Percentiles rank a stretch among this genome's conserved stretches.
phyloP scores from a whole-genome alignment of 23 tunicate genomes.

The Botrylloides violaceus region DNA sequence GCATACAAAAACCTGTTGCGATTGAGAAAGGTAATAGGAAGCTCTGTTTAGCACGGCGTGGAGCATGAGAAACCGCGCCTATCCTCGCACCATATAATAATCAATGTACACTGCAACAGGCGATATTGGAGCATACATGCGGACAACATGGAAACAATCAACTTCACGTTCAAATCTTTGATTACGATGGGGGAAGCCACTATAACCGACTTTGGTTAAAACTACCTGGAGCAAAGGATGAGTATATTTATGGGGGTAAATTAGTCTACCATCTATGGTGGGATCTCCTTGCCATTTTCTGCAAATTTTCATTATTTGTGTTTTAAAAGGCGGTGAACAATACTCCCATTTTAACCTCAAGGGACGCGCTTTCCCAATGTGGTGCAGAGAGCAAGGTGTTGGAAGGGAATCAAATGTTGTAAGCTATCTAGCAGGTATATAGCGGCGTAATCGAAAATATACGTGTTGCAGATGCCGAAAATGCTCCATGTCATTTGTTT shows the following conservation, averaged over 20 bases:
- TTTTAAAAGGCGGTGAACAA: slow-evolving; percentile 86
- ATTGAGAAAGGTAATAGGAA: too few relatives aligned
- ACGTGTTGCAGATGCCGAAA: too few relatives aligned
- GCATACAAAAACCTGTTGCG: not conserved
- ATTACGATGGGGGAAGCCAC: not conserved
- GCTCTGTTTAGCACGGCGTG: too few relatives aligned
- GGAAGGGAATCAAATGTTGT: slow-evolving; percentile 58
- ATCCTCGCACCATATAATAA: not conserved
- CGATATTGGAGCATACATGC: not conserved
- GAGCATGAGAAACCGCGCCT: too few relatives aligned
- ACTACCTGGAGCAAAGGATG: slow-evolving; percentile 23
- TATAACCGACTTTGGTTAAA: slow-evolving; percentile 46
- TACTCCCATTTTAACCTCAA: slow-evolving; percentile 74
- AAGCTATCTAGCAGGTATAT: slow-evolving; percentile 82
- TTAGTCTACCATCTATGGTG: not conserved
- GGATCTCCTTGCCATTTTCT: not conserved
- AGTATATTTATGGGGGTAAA: slow-evolving; percentile 50
- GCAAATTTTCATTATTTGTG: not conserved
- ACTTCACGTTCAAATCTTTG: not conserved
- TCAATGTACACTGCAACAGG: not conserved
- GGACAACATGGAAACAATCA: not conserved
- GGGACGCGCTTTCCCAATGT: slow-evolving; percentile 84
- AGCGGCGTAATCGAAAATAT: too few relatives aligned
- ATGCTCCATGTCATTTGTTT: not conserved
- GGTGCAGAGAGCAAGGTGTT: slow-evolving; percentile 96